phyloP scores from a whole-genome alignment of 1,140 invertebrate genomes.

The Drosophila baimaii region DNA sequence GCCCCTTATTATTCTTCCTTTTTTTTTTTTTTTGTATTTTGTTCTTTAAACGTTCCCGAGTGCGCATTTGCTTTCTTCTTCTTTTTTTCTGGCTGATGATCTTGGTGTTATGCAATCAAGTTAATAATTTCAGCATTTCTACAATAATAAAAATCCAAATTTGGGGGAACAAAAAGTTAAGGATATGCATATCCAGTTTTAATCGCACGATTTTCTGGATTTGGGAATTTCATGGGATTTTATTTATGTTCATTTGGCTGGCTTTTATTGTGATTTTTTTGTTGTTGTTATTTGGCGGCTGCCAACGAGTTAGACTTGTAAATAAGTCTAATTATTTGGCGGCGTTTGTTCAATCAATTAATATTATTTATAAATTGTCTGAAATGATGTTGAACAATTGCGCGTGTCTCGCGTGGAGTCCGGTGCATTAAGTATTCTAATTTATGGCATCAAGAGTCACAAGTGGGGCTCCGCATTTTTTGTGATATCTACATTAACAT shows the following conservation, averaged over 20 bases:
- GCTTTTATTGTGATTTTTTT: conserved; percentile 10
- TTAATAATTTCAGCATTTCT: conserved; percentile 54
- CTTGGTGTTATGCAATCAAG: conserved; percentile 54
- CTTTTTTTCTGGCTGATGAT: conserved; percentile 31
- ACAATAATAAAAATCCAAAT: conserved; percentile 20
- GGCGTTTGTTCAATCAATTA: conserved; percentile 37
- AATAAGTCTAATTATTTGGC: conserved; percentile 42
- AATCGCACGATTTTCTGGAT: conserved; percentile 29
- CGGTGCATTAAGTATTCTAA: conserved; percentile 33
- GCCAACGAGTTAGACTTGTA: conserved; percentile 51
- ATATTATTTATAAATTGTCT: conserved; percentile 52
- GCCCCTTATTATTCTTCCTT: conserved; percentile 9
- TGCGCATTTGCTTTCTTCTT: conserved; percentile 47
- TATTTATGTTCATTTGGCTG: conserved; percentile 20
- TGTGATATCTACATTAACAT: conserved; percentile 69
- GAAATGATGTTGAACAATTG: conserved; percentile 35
- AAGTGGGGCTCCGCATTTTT: conserved; percentile 24
- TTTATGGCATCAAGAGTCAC: conserved; percentile 28
- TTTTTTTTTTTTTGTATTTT: conserved; percentile 25
- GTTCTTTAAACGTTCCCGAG: conserved; percentile 31
- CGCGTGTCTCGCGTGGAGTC: not conserved
- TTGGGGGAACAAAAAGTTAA: conserved; percentile 28
- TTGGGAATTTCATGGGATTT: conserved; percentile 18
- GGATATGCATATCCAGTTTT: conserved; percentile 57
- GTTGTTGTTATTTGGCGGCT: not conserved